Conservation (phyloP, 2,888 invertebrate species). For the Phlogophora meticulosa region DNA sequence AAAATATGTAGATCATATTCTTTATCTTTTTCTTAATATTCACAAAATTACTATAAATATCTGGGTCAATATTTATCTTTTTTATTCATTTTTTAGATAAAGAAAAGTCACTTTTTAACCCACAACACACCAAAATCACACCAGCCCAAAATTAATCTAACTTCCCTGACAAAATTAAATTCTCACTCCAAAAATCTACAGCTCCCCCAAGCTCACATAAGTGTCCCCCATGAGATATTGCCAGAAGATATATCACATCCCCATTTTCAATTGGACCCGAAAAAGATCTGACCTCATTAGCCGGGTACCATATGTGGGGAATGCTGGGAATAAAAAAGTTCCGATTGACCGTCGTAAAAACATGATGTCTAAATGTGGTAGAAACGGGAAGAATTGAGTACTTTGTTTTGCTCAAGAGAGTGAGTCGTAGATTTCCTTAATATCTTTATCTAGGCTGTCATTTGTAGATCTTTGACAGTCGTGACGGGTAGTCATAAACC, state of each 20-base stretch:
- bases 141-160: constrained; percentile 11
- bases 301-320: constrained; percentile 56
- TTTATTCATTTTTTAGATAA: too few species aligned
- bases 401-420: constrained; percentile 11
- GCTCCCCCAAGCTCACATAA: constrained; percentile 33
- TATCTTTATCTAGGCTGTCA: too few species aligned
- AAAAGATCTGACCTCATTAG: constrained; percentile 64
- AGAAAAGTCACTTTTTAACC: background rate
- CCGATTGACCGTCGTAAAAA: constrained; percentile 62
- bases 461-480: too few species aligned
- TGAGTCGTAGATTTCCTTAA: background rate
- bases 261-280: constrained; percentile 65
- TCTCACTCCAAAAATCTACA: constrained; percentile 30
- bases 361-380: constrained; percentile 60
- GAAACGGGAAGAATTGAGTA: constrained; percentile 7
- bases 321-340: constrained; percentile 58
- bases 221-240: constrained; percentile 57
- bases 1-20: too few species aligned
- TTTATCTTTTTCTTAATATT: too few species aligned
- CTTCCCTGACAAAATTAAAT: constrained; percentile 28
- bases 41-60: too few species aligned
- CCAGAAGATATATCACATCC: constrained; percentile 56
- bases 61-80: too few species aligned
- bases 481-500: too few species aligned
- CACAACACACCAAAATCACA: constrained; percentile 5